Evolutionary conservation across 2,888 invertebrate species (phyloP).

Genomic region (Linnaemya vulpina): DNA sequence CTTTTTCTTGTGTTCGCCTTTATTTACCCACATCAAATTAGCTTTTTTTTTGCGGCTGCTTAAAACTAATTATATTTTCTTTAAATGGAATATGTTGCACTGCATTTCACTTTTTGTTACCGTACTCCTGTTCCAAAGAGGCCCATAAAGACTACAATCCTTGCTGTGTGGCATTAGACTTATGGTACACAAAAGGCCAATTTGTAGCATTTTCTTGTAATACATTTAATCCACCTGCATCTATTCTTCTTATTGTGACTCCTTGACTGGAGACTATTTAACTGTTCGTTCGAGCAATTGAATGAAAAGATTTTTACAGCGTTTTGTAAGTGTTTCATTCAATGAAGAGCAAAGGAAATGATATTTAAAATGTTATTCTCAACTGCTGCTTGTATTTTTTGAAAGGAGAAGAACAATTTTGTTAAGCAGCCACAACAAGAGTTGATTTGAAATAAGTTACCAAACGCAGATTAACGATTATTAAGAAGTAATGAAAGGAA

Average conservation of each 20-base stretch:
- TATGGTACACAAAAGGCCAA: slow-evolving; percentile 66
- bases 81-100: neutral
- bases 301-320: slow-evolving; percentile 50
- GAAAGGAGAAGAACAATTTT: too few species aligned
- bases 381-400: neutral
- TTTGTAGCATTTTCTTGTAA: slow-evolving; percentile 53
- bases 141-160: slow-evolving; percentile 38
- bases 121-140: slow-evolving; percentile 28
- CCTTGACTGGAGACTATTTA: slow-evolving; percentile 17
- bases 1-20: slow-evolving; percentile 11
- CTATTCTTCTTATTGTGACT: slow-evolving; percentile 16
- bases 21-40: slow-evolving; percentile 13
- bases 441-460: too few species aligned
- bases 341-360: slow-evolving; percentile 12
- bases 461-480: too few species aligned
- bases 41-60: slow-evolving; percentile 5
- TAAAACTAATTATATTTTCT: neutral
- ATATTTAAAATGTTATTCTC: slow-evolving; percentile 3
- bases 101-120: neutral
- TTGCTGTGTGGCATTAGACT: slow-evolving; percentile 46
- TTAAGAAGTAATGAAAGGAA: too few species aligned
- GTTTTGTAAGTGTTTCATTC: neutral
- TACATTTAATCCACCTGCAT: slow-evolving; percentile 8
- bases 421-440: too few species aligned
- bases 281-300: slow-evolving; percentile 51